Percentiles rank a stretch among this genome's conserved stretches.
Evolutionary conservation across 2,797 vertebrate genomes (phyloP).

Genomic region (Denticeps clupeoides): DNA sequence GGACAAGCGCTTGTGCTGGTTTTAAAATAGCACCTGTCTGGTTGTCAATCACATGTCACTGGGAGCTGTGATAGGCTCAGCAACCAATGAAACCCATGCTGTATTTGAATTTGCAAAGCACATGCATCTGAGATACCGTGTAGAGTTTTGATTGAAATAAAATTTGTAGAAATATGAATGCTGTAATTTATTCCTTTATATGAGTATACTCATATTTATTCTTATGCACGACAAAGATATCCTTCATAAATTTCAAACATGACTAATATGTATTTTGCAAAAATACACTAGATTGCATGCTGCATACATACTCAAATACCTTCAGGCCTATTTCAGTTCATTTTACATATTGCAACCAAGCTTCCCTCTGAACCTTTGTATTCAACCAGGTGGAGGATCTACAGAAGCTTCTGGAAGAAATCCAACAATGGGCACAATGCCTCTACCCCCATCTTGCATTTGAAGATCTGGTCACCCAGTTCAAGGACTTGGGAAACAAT

Average conservation of each 20-base stretch:
- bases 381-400: slow-evolving; percentile 11
- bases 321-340: not conserved
- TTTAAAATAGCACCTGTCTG: slow-evolving; percentile 18
- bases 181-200: too few species aligned
- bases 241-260: too few species aligned
- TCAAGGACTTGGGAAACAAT: slow-evolving; percentile 12
- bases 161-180: not conserved
- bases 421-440: slow-evolving; percentile 7
- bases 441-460: slow-evolving; percentile 5
- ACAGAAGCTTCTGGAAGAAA: slow-evolving; percentile 1
- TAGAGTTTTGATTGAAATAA: not conserved
- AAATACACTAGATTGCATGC: too few species aligned
- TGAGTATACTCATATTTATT: too few species aligned
- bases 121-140: too few species aligned
- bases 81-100: too few species aligned
- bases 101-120: too few species aligned
- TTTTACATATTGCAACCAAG: too few species aligned
- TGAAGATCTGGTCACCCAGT: slow-evolving; percentile 7
- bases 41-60: slow-evolving; percentile 4
- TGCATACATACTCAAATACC: too few species aligned
- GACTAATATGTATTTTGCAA: too few species aligned
- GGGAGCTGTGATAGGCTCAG: not conserved
- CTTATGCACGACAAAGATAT: too few species aligned
- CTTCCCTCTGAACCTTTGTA: too few species aligned
- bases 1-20: slow-evolving; percentile 14